These are phyloP conservation scores for Caerostris darwini DNA, from an alignment of 1,140 invertebrate genomes.

Conservation along the genomic window DNA sequence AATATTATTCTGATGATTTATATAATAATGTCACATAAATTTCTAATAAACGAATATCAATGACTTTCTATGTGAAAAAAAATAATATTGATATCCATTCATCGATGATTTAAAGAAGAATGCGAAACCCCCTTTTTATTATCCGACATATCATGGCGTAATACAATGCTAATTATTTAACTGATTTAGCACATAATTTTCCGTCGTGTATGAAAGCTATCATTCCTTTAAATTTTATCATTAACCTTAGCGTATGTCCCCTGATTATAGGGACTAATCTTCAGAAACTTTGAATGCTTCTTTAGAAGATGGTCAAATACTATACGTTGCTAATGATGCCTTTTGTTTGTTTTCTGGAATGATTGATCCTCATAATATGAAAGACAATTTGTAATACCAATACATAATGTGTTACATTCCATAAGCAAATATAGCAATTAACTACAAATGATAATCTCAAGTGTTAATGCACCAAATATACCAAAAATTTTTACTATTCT, in stretches of 20 bases:
- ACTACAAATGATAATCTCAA: background rate
- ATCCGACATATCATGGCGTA: background rate
- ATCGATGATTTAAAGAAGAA: background rate
- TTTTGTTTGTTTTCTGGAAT: background rate
- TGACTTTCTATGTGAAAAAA: background rate
- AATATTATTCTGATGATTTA: too few species aligned
- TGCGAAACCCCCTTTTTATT: background rate
- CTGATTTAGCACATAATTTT: background rate
- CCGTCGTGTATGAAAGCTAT: background rate
- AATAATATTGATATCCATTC: background rate
- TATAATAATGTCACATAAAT: too few species aligned
- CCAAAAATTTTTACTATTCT: background rate
- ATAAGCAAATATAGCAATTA: background rate
- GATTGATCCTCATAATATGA: background rate
- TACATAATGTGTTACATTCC: background rate
- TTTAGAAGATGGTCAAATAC: background rate
- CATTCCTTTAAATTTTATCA: constrained; percentile 15
- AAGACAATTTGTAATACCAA: background rate
- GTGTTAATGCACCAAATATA: background rate
- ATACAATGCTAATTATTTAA: background rate
- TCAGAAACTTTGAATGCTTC: background rate
- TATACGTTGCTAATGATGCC: background rate
- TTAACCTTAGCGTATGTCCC: background rate
- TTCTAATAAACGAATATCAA: too few species aligned
- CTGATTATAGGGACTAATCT: background rate